Percentiles rank a stretch among this genome's conserved stretches.
Evolutionary conservation across 2,888 invertebrate genomes (phyloP).

Genomic region (Microctonus hyperodae): DNA sequence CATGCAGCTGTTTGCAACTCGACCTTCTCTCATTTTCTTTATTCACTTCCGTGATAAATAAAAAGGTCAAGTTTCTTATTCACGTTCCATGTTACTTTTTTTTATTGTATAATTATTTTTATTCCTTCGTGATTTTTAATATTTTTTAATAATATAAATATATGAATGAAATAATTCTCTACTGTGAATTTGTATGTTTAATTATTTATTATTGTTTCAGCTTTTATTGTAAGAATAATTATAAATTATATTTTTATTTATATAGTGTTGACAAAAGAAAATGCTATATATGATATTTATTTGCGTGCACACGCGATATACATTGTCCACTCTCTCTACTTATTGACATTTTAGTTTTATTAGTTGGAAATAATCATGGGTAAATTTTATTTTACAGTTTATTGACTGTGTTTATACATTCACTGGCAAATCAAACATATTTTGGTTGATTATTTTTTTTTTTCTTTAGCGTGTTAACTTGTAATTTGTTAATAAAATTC

Average conservation of each 20-base stretch:
- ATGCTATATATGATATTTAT: neutral
- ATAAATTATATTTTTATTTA: neutral
- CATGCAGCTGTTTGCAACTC: conserved; percentile 23
- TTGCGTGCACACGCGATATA: neutral
- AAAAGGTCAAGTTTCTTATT: conserved; percentile 18
- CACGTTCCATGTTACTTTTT: neutral
- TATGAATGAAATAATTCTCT: neutral
- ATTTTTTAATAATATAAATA: neutral
- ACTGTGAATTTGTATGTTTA: neutral
- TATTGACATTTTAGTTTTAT: neutral
- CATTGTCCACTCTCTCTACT: neutral
- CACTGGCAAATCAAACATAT: conserved; percentile 4
- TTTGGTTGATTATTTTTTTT: neutral
- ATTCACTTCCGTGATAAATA: conserved; percentile 17
- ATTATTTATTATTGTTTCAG: neutral
- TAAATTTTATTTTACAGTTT: neutral
- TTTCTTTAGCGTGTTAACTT: neutral
- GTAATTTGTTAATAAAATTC: neutral
- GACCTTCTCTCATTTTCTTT: conserved; percentile 9
- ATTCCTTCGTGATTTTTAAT: neutral
- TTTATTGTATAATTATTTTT: neutral
- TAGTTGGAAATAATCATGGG: conserved; percentile 8
- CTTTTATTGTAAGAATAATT: neutral
- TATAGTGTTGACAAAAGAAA: neutral
- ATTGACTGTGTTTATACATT: conserved; percentile 14